phyloP scores from a whole-genome alignment of 2,113 vertebrate species.

The Chaetura pelagica region DNA sequence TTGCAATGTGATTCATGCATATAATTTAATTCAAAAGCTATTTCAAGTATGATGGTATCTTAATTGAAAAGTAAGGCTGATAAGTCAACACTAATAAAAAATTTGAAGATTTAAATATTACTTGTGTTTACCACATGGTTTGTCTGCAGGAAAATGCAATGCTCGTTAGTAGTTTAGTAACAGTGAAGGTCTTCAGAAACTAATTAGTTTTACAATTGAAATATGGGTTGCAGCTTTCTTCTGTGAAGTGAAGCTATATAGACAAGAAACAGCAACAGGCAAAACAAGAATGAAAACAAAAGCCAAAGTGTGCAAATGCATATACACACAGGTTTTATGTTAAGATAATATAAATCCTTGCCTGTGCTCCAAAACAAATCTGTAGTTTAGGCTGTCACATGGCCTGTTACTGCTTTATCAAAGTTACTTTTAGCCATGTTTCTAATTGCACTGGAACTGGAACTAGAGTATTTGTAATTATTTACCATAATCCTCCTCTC shows the following conservation, averaged over 20 bases:
- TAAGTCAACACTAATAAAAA: not conserved
- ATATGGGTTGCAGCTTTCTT: not conserved
- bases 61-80: not conserved
- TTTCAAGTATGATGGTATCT: not conserved
- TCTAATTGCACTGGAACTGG: not conserved
- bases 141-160: not conserved
- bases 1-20: not conserved
- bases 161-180: not conserved
- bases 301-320: accelerated
- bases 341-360: not conserved
- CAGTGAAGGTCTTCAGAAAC: not conserved
- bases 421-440: not conserved
- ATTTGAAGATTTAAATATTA: not conserved
- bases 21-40: not conserved
- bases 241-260: not conserved
- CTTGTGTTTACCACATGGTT: not conserved
- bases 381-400: not conserved
- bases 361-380: not conserved
- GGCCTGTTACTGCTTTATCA: not conserved
- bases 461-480: not conserved
- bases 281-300: not conserved
- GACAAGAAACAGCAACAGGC: not conserved
- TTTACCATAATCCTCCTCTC: not conserved
- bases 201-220: not conserved
- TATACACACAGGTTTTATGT: not conserved